Conservation (phyloP, 2,888 invertebrate species). For the Lagria hirta region DNA sequence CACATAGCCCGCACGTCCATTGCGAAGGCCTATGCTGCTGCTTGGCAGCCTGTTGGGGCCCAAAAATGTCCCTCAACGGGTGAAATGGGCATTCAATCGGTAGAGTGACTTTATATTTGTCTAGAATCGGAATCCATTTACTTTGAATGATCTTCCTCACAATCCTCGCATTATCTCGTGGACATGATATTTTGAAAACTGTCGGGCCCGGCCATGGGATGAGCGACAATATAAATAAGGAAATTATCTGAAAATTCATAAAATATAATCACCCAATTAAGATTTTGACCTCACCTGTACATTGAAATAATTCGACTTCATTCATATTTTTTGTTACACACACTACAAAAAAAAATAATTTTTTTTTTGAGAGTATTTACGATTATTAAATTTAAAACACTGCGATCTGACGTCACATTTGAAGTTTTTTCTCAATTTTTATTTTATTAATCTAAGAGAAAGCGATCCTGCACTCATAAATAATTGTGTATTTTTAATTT, state of each 20-base stretch:
- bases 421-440: no score
- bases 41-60: slow-evolving; percentile 83
- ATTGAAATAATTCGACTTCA: slow-evolving; percentile 84
- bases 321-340: slow-evolving; percentile 67
- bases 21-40: slow-evolving; percentile 82
- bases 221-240: slow-evolving; percentile 77
- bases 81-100: slow-evolving; percentile 90
- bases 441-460: no score
- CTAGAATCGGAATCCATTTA: slow-evolving; percentile 89
- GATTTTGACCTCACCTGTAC: slow-evolving; percentile 71
- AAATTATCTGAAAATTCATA: slow-evolving; percentile 65
- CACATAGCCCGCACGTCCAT: slow-evolving; percentile 90
- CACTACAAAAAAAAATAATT: no score
- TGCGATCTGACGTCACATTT: no score
- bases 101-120: slow-evolving; percentile 82
- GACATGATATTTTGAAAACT: slow-evolving; percentile 83
- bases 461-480: no score
- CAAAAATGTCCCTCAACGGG: slow-evolving; percentile 82
- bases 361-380: no score
- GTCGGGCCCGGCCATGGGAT: slow-evolving; percentile 88
- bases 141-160: slow-evolving; percentile 85
- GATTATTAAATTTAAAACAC: no score
- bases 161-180: slow-evolving; percentile 84
- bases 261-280: slow-evolving; percentile 1
- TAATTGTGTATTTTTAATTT: no score